Conservation (phyloP, 2,797 vertebrate genomes). For the Anabas testudineus region DNA sequence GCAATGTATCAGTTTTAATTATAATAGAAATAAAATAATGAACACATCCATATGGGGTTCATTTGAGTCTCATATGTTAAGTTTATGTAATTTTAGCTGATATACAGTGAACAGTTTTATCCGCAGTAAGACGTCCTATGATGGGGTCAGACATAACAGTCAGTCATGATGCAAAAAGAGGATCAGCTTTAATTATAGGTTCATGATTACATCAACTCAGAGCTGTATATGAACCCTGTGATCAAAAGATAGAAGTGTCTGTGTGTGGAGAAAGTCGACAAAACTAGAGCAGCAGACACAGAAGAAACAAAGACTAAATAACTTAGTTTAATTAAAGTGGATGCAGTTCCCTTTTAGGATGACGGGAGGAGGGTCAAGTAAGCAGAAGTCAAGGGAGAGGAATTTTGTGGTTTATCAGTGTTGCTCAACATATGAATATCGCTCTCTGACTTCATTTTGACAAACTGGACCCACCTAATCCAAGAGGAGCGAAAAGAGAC, state of each 20-base stretch:
- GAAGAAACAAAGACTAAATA: slow-evolving; percentile 12
- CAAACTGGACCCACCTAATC: slow-evolving; percentile 39
- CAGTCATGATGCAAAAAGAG: slow-evolving; percentile 43
- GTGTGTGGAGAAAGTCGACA: slow-evolving; percentile 39
- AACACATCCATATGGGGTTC: background rate
- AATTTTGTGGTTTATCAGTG: slow-evolving; percentile 46
- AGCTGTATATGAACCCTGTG: slow-evolving; percentile 58
- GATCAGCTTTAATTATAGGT: slow-evolving; percentile 66
- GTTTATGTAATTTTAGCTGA: background rate
- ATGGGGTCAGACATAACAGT: slow-evolving; percentile 32
- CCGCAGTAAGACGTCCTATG: background rate
- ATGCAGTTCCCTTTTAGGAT: background rate
- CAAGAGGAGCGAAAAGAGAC: slow-evolving; percentile 41
- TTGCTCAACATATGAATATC: slow-evolving; percentile 59
- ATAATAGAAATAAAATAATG: background rate
- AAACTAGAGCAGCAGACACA: slow-evolving; percentile 21
- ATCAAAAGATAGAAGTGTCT: slow-evolving; percentile 64
- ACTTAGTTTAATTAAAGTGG: slow-evolving; percentile 11
- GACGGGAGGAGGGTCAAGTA: background rate
- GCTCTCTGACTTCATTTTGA: slow-evolving; percentile 40
- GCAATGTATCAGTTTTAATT: background rate
- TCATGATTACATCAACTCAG: slow-evolving; percentile 64
- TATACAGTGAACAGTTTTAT: background rate
- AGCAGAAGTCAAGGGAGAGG: slow-evolving; percentile 24
- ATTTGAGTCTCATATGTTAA: background rate